phyloP scores from a whole-genome alignment of 2,888 invertebrate genomes.

The Shargacucullia verbasci region DNA sequence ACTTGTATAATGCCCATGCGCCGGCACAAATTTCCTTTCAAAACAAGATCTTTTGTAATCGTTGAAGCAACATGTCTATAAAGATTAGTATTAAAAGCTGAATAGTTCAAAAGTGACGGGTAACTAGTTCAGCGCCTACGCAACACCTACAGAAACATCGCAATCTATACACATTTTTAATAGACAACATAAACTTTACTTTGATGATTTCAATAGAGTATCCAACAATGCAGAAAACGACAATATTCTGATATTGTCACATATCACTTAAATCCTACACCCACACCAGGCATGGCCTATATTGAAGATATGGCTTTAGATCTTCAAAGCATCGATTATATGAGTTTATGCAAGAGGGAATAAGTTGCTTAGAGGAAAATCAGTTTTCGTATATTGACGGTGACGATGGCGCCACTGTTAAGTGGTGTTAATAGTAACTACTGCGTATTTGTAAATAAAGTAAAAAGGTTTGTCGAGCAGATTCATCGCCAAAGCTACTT shows the following conservation, averaged over 20 bases:
- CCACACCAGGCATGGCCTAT: no score
- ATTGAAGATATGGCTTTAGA: no score
- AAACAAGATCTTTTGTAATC: constrained; percentile 9
- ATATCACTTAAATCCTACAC: background rate
- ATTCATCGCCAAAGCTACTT: no score
- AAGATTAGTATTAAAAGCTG: constrained; percentile 17
- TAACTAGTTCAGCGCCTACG: constrained; percentile 29
- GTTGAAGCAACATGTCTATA: constrained; percentile 7
- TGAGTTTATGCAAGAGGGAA: no score
- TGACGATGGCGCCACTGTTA: no score
- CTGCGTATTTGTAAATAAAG: no score
- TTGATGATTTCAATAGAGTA: background rate
- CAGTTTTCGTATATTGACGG: no score
- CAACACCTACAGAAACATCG: constrained; percentile 26
- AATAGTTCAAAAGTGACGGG: constrained; percentile 19
- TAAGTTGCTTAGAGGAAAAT: no score
- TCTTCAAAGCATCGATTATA: no score
- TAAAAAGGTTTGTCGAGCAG: no score
- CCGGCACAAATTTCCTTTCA: constrained; percentile 1
- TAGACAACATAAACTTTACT: constrained; percentile 1
- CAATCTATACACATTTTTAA: constrained; percentile 14
- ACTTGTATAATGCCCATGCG: no score
- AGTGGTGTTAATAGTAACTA: no score
- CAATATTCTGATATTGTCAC: background rate
- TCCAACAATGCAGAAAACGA: constrained; percentile 7